Percentiles rank a stretch among this genome's conserved stretches.
Conservation (phyloP, 2,797 vertebrate genomes). For the Dromococcyx pavoninus region DNA sequence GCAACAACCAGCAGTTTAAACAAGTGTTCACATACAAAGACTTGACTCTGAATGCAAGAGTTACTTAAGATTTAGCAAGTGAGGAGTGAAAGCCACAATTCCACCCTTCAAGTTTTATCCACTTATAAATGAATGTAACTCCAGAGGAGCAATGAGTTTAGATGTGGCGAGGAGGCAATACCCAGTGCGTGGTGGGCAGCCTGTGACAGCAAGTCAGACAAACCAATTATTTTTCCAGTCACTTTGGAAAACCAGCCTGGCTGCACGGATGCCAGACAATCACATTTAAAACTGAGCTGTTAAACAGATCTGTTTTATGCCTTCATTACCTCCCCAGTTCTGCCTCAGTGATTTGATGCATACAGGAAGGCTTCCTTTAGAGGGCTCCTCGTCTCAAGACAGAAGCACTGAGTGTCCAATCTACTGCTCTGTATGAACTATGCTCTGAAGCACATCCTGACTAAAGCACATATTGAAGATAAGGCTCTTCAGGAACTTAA, state of each 20-base stretch:
- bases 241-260: neutral
- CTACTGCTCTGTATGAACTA: neutral
- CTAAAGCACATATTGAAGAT: neutral
- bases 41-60: neutral
- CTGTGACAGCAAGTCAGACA: fast-evolving
- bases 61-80: neutral
- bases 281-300: neutral
- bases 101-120: neutral
- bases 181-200: neutral
- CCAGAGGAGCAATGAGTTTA: neutral
- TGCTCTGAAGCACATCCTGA: neutral
- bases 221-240: neutral
- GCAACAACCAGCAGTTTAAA: neutral
- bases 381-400: neutral
- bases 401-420: neutral
- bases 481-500: neutral
- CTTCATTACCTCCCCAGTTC: neutral
- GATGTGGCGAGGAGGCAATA: neutral
- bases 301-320: neutral
- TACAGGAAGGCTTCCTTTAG: neutral
- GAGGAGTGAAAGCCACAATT: neutral
- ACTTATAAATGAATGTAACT: neutral
- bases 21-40: neutral
- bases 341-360: neutral
- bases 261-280: neutral